Evolutionary conservation across 1,140 invertebrate genomes (phyloP).

Genomic region (Neodiprion lecontei): DNA sequence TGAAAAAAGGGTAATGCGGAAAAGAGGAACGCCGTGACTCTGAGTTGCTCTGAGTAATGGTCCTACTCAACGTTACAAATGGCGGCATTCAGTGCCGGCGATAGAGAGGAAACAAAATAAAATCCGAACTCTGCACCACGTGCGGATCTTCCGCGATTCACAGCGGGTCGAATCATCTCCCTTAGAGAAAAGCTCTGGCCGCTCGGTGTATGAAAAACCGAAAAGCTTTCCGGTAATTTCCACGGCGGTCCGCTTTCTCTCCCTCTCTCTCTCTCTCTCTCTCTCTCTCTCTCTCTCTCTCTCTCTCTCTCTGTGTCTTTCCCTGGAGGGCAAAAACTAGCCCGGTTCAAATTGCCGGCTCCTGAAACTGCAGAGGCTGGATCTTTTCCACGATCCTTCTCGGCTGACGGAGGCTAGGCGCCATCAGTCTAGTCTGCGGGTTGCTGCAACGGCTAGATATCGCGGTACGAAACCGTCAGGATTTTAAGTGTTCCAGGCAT

Average conservation of each 20-base stretch:
- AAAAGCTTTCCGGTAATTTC: background rate
- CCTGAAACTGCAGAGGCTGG: background rate
- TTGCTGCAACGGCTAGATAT: background rate
- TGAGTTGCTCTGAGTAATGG: conserved; percentile 43
- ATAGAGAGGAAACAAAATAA: conserved; percentile 44
- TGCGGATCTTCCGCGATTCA: background rate
- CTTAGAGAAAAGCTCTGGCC: too few relatives aligned
- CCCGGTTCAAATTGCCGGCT: background rate
- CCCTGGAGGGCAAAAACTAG: background rate
- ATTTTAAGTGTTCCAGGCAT: conserved; percentile 7
- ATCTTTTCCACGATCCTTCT: background rate
- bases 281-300: too few relatives aligned
- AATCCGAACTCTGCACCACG: background rate
- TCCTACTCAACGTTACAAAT: conserved; percentile 47
- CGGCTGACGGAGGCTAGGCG: background rate
- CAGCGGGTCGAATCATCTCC: background rate
- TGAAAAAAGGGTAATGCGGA: background rate
- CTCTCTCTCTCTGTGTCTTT: too few relatives aligned
- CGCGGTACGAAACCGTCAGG: background rate
- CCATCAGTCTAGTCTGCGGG: background rate
- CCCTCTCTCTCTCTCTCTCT: too few relatives aligned
- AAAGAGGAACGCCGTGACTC: background rate
- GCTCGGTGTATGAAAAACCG: background rate
- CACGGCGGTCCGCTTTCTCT: background rate
- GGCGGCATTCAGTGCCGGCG: conserved; percentile 35